Base-by-base conservation (phyloP, 2,797 vertebrate genomes). In the Falco columbarius region DNA sequence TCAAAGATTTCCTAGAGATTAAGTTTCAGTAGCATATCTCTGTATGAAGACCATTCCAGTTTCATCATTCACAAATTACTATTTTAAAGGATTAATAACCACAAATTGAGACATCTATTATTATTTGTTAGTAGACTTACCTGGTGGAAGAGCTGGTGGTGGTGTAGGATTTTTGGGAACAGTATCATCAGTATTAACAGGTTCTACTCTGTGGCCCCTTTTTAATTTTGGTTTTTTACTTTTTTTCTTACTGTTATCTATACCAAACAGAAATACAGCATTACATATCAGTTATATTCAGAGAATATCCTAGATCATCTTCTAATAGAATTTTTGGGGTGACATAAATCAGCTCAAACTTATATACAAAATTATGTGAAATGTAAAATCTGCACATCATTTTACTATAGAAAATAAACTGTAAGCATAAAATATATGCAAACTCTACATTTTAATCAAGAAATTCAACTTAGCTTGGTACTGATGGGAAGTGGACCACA, bases 161-260 rank as follows among this genome's bases (percentile, higher is more conserved):
- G 99, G 98, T 2, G 98, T 96, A 71, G 98, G 97, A 96, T 98
- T 99, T 96, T 99, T 98, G 7, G 98, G 86, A 20, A 95, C 93
- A n/a, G 97, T 79, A 1, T 99, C 99, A 6, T 99, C 99, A 14
- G 96, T 71, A 94, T 97, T 98, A 79, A 99, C 93, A 16, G 99
- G 99, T 94, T 99, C 99, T 47, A 99, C 99, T 65, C 98, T 98
- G 97, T 99, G 98, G 91, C 98, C 99, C 87, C 99, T 98, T 98
- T 99, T 99, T 81, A 99, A 98, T 86, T 98, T 98, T n/a, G 99
- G 92, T 95, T 99, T 99, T 96, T 98, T 99, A 42, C 65, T 96
- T 98, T 98, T 99, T 98, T 99, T 99, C 97, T 98, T 99, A 95
- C 79, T 97, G 55, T 98, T 98, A 81, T 98, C 99, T 93, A 93